Evolutionary conservation across 2,113 vertebrate genomes (phyloP).

Genomic region (Forbesichthys agassizii): DNA sequence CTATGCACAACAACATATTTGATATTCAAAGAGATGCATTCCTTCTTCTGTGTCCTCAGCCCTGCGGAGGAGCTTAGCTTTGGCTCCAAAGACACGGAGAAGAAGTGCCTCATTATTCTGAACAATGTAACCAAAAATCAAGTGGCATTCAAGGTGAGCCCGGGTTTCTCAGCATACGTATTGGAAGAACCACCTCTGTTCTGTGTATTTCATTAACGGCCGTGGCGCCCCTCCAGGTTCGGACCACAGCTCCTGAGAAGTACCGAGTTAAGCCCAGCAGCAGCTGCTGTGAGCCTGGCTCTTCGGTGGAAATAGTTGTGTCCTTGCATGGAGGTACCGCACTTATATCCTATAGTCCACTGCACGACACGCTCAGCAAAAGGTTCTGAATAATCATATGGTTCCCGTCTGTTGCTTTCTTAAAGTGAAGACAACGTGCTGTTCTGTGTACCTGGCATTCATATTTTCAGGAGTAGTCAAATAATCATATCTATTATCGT

Average conservation of each 20-base stretch:
- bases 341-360: conserved; percentile 16
- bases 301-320: conserved; percentile 88
- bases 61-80: conserved; percentile 96
- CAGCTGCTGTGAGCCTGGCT: conserved; percentile 90
- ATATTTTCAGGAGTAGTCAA: conserved; percentile 67
- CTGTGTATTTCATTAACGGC: neutral
- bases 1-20: neutral
- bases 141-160: conserved; percentile 94
- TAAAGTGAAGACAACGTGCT: conserved; percentile 47
- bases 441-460: conserved; percentile 49
- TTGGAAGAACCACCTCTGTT: neutral
- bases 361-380: conserved; percentile 1
- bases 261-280: conserved; percentile 98
- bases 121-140: conserved; percentile 93
- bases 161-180: neutral
- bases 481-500: conserved; percentile 46
- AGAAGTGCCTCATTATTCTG: conserved; percentile 91
- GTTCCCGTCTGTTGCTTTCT: conserved; percentile 31
- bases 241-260: conserved; percentile 96
- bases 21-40: conserved; percentile 6
- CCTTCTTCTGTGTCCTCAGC: conserved; percentile 70
- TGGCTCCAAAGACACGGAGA: conserved; percentile 90
- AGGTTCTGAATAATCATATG: conserved; percentile 44
- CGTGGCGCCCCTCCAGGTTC: conserved; percentile 78
- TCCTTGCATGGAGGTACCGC: conserved; percentile 92